phyloP scores from a whole-genome alignment of 2,888 invertebrate species.

The Imbricaverruca yamaguchii region DNA sequence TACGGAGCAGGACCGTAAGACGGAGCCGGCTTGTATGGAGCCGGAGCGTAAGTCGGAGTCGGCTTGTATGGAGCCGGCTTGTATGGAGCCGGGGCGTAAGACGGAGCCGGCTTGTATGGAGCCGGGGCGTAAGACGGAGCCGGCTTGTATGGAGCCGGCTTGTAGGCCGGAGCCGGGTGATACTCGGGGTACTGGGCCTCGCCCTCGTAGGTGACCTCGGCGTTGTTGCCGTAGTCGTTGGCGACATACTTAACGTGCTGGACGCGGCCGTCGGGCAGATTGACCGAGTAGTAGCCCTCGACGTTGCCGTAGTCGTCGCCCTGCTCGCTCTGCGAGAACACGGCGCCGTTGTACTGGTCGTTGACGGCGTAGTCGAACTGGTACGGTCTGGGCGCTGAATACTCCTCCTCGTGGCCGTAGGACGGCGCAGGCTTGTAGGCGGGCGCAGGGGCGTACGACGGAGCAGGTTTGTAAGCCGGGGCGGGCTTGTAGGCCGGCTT shows the following conservation, averaged over 20 bases:
- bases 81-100: too few species aligned
- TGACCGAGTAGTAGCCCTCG: conserved; percentile 31
- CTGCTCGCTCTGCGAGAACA: conserved; percentile 26
- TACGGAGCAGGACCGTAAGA: neutral
- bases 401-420: neutral
- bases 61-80: too few species aligned
- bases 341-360: conserved; percentile 28
- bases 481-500: conserved; percentile 26
- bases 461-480: conserved; percentile 18
- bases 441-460: conserved; percentile 4
- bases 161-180: neutral
- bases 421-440: neutral
- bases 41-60: too few species aligned
- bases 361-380: conserved; percentile 28
- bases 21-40: too few species aligned
- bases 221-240: conserved; percentile 31
- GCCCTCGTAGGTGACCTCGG: conserved; percentile 31
- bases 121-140: conserved; percentile 34
- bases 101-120: too few species aligned
- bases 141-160: too few species aligned
- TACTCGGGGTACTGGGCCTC: conserved; percentile 29
- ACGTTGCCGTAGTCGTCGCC: conserved; percentile 30
- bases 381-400: conserved; percentile 22
- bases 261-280: conserved; percentile 32
- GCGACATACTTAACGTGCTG: conserved; percentile 31